A percentile compares a stretch with the other conserved stretches of the same genome.
phyloP scores from a whole-genome alignment of 2,888 invertebrate species.

The Cetonia aurata region DNA sequence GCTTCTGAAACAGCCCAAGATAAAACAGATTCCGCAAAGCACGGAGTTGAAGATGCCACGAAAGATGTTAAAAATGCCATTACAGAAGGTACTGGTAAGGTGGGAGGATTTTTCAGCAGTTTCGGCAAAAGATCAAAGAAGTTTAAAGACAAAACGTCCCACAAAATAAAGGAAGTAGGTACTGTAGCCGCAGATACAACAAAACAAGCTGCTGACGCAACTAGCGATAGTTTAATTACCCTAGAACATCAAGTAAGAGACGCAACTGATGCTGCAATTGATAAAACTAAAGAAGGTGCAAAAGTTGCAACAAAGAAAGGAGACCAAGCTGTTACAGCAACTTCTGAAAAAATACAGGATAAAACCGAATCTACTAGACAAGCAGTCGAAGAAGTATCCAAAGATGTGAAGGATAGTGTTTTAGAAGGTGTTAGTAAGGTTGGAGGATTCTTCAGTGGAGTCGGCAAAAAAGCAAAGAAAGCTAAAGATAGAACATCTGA shows the following conservation, averaged over 20 bases:
- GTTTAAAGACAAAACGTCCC: constrained; percentile 33
- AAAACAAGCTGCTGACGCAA: constrained; percentile 19
- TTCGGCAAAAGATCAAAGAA: constrained; percentile 40
- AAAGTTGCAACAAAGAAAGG: constrained; percentile 3
- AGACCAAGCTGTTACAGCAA: neutral
- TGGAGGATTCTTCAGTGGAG: constrained; percentile 40
- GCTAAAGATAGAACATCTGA: constrained; percentile 39
- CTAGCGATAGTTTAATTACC: constrained; percentile 1
- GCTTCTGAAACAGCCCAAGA: constrained; percentile 32
- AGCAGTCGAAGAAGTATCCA: neutral
- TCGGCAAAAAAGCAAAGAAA: constrained; percentile 43
- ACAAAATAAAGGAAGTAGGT: constrained; percentile 20
- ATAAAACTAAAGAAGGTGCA: constrained; percentile 32
- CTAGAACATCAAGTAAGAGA: constrained; percentile 39
- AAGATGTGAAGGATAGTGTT: constrained; percentile 49
- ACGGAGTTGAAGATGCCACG: constrained; percentile 13
- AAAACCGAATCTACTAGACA: neutral
- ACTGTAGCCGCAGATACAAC: constrained; percentile 13
- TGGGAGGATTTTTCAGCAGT: constrained; percentile 56
- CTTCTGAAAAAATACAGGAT: constrained; percentile 9
- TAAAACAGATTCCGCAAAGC: neutral
- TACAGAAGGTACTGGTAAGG: constrained; percentile 45
- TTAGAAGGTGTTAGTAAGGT: constrained; percentile 32
- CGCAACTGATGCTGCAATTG: constrained; percentile 42
- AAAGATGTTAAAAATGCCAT: constrained; percentile 38